Evolutionary conservation across 2,113 vertebrate genomes (phyloP), one percentile per base, ranked within the genome.

Genomic region (Platichthys stellatus): DNA sequence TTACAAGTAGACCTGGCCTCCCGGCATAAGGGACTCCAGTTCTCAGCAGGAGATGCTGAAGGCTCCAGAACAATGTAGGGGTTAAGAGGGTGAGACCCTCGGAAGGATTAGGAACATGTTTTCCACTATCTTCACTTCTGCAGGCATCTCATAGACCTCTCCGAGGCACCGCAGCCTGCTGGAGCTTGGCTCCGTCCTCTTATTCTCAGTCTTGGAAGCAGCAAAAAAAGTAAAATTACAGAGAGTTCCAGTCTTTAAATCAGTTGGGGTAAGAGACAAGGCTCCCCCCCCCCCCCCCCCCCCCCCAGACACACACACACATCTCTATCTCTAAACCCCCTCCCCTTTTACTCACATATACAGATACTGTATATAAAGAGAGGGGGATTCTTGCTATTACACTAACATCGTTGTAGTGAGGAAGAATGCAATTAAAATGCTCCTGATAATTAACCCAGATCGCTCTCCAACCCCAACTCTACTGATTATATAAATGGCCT

Each of bases 361-460:
- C 66, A 71, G n/a, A 57, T 63, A 43, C 58, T 10, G 26, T 31
- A 67, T 0, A 72, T 18, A 77, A 38, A 74, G 63, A 72, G 54
- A 63, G 51, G 76, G 80, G 63, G 72, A 78, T 58, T 60, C 79
- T 78, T 58, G 62, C 85, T 88, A 90, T 90, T 90, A 87, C 13
- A 14, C 74, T 74, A 84, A 84, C 85, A 83, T 87, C 31, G 31
- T 31, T 83, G 88, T 85, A 76, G 77, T 88, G 85, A 83, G 85
- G 85, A 88, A 90, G 90, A 92, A 91, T 82, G 85, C 88, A 89
- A 92, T 92, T 92, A 89, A 91, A 92, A 87, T 88, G 88, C 81
- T 90, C 88, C 91, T 90, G 88, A 90, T 93, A 90, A 92, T 92
- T 91, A 92, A 91, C 85, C 88, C 85, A 80, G 78, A 89, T 93